Evolutionary conservation across 2,113 vertebrate genomes (phyloP).

Genomic region (Climacteris rufus): DNA sequence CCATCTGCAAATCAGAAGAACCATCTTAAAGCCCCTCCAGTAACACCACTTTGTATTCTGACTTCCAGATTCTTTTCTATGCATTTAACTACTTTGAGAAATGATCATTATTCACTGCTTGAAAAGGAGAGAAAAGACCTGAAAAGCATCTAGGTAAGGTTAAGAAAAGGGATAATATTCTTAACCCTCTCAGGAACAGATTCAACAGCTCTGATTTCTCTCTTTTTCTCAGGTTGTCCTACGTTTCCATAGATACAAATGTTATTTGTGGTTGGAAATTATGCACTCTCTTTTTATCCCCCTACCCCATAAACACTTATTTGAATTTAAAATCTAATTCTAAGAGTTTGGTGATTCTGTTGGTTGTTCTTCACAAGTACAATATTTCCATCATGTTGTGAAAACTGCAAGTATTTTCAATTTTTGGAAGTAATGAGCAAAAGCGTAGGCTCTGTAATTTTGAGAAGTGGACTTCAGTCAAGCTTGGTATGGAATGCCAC

Average conservation of each 20-base stretch:
- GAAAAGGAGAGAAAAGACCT: not conserved
- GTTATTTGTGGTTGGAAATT: not conserved
- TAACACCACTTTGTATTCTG: not conserved
- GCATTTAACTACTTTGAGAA: not conserved
- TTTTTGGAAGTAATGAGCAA: not conserved
- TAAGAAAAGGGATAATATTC: not conserved
- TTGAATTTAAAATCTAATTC: not conserved
- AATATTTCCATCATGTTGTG: not conserved
- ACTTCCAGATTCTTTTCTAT: not conserved
- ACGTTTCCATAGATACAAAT: not conserved
- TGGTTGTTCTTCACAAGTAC: not conserved
- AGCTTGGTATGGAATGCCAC: not conserved
- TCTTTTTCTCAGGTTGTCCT: not conserved
- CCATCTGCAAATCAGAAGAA: not conserved
- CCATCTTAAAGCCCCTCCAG: not conserved
- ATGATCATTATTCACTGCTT: not conserved
- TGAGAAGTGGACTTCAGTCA: not conserved
- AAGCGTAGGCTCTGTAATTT: not conserved
- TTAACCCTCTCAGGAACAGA: not conserved
- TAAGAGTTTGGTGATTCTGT: not conserved
- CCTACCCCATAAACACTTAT: not conserved
- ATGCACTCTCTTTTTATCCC: not conserved
- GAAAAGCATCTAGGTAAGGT: not conserved
- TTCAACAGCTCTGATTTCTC: not conserved
- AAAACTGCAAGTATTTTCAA: not conserved